Evolutionary conservation across 2,797 vertebrate species (phyloP).

Genomic region (Xenopus petersii): DNA sequence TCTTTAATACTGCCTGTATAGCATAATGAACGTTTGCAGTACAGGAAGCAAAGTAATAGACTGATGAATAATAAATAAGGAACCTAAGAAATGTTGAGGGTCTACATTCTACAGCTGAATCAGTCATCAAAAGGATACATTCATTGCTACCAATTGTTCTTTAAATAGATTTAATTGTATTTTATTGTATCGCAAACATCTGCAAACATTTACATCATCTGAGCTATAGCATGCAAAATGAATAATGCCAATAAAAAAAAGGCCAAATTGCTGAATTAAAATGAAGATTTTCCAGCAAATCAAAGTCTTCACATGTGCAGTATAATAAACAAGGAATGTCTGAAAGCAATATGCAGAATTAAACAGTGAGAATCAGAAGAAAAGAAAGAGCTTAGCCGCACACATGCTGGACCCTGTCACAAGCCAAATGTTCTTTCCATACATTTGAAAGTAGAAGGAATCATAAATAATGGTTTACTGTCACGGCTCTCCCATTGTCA

Average conservation of each 20-base stretch:
- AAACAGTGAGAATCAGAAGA: no score
- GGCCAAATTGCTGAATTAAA: background rate
- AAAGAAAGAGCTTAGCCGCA: no score
- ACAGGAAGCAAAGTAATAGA: no score
- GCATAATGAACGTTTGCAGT: no score
- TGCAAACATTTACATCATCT: slow-evolving; percentile 30
- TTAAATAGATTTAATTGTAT: background rate
- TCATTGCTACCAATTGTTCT: slow-evolving; percentile 10
- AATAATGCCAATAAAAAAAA: slow-evolving; percentile 32
- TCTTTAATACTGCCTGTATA: no score
- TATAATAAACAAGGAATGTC: slow-evolving; percentile 32
- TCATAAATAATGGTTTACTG: no score
- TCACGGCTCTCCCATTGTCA: no score
- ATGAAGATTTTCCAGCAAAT: slow-evolving; percentile 4
- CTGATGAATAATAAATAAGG: no score
- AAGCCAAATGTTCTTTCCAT: no score
- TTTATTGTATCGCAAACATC: slow-evolving; percentile 10
- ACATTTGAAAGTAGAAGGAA: no score
- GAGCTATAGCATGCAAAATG: slow-evolving; percentile 15
- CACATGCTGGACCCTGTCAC: no score
- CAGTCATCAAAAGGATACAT: background rate
- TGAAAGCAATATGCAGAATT: slow-evolving; percentile 8
- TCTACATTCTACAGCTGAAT: background rate
- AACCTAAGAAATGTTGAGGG: no score
- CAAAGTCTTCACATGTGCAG: slow-evolving; percentile 34